These are phyloP conservation scores for Papilio glaucus DNA, from an alignment of 1,140 invertebrate genomes.

Conservation along the genomic window DNA sequence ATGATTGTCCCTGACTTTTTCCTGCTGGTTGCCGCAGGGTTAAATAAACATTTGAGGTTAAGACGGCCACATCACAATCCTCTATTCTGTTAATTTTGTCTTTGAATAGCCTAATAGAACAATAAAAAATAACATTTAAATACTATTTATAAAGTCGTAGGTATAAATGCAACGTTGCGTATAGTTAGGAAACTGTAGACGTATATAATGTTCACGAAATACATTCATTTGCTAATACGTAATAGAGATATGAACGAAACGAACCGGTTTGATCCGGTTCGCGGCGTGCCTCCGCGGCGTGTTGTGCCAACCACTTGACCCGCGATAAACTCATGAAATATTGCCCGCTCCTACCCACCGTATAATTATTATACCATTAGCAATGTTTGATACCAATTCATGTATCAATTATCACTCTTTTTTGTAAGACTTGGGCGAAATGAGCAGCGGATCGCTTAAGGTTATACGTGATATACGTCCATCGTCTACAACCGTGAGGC, in stretches of 20 bases:
- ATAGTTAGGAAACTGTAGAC: constrained; percentile 17
- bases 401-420: too few species aligned
- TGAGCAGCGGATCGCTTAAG: too few species aligned
- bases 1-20: too few species aligned
- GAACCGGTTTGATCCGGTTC: constrained; percentile 40
- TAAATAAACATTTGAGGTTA: too few species aligned
- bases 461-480: too few species aligned
- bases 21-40: too few species aligned
- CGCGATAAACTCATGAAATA: constrained; percentile 49
- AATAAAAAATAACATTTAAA: background rate
- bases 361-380: constrained; percentile 13
- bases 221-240: constrained; percentile 31
- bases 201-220: constrained; percentile 18
- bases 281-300: constrained; percentile 42
- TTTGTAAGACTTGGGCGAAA: too few species aligned
- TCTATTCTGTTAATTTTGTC: too few species aligned
- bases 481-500: too few species aligned
- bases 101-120: too few species aligned
- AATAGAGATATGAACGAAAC: constrained; percentile 25
- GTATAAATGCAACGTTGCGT: background rate
- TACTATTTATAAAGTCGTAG: background rate
- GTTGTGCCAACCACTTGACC: constrained; percentile 47
- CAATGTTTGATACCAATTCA: background rate
- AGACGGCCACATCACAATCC: too few species aligned
- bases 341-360: constrained; percentile 41